These are phyloP conservation scores for Upupa epops DNA, from an alignment of 2,113 vertebrate species.

Conservation along the genomic window DNA sequence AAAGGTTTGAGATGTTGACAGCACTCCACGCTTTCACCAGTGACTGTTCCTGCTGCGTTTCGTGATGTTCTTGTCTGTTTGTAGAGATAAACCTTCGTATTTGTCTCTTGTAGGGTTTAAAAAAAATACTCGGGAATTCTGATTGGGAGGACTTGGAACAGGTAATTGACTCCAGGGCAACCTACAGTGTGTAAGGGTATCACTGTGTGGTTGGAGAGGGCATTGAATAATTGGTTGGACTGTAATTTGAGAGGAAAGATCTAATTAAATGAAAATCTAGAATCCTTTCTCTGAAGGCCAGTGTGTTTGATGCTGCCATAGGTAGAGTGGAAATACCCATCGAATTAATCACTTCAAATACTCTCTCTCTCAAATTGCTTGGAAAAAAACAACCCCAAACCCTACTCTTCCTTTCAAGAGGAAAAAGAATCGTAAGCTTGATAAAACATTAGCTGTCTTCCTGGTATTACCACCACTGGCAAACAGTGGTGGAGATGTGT, in stretches of 20 bases:
- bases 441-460: background rate
- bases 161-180: constrained; percentile 58
- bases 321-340: background rate
- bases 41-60: constrained; percentile 46
- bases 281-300: background rate
- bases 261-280: background rate
- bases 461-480: background rate
- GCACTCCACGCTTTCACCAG: background rate
- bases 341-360: background rate
- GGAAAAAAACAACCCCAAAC: background rate
- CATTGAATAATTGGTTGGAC: background rate
- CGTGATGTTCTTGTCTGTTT: constrained; percentile 15
- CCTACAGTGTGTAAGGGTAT: background rate
- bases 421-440: background rate
- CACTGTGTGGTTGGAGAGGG: background rate
- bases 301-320: background rate
- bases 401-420: background rate
- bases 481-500: background rate
- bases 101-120: constrained; percentile 67
- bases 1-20: background rate
- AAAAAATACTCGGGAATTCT: constrained; percentile 71
- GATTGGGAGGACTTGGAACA: constrained; percentile 75
- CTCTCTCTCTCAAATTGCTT: background rate
- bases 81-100: constrained; percentile 26
- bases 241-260: background rate